Evolutionary conservation across 2,797 vertebrate genomes (phyloP).

Genomic region (Diplodus sargus): DNA sequence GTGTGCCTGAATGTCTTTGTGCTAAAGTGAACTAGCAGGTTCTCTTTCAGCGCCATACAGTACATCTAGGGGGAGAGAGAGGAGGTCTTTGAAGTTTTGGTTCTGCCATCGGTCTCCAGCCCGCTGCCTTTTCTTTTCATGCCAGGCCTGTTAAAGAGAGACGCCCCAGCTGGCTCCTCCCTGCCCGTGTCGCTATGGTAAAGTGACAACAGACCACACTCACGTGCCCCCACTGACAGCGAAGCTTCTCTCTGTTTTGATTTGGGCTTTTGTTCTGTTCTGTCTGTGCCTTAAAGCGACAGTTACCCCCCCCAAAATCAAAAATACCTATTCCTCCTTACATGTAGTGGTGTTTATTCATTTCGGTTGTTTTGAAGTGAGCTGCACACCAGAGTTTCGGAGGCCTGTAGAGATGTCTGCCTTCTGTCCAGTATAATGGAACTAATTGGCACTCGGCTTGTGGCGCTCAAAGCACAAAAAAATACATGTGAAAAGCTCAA

Average conservation of each 20-base stretch:
- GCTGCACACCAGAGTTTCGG: no score
- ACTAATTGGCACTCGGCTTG: no score
- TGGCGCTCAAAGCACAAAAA: no score
- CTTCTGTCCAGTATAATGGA: no score
- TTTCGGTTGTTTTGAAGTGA: no score
- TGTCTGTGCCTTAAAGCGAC: constrained; percentile 16
- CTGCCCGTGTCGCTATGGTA: constrained; percentile 56
- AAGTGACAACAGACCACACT: constrained; percentile 66
- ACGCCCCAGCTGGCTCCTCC: constrained; percentile 55
- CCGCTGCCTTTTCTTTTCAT: constrained; percentile 81
- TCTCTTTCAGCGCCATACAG: constrained; percentile 60
- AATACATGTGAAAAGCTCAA: no score
- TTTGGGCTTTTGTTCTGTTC: constrained; percentile 29
- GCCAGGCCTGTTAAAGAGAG: constrained; percentile 81
- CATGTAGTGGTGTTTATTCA: no score
- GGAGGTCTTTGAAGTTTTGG: constrained; percentile 84
- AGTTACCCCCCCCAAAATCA: no score
- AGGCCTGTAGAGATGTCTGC: no score
- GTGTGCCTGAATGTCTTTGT: constrained; percentile 52
- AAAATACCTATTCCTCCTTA: no score
- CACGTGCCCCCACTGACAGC: constrained; percentile 38
- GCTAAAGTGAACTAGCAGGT: constrained; percentile 80
- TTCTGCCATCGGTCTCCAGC: constrained; percentile 80
- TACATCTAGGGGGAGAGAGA: constrained; percentile 58
- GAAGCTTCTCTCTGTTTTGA: constrained; percentile 52